phyloP scores from a whole-genome alignment of 2,797 vertebrate genomes.

The Sylvia borin region DNA sequence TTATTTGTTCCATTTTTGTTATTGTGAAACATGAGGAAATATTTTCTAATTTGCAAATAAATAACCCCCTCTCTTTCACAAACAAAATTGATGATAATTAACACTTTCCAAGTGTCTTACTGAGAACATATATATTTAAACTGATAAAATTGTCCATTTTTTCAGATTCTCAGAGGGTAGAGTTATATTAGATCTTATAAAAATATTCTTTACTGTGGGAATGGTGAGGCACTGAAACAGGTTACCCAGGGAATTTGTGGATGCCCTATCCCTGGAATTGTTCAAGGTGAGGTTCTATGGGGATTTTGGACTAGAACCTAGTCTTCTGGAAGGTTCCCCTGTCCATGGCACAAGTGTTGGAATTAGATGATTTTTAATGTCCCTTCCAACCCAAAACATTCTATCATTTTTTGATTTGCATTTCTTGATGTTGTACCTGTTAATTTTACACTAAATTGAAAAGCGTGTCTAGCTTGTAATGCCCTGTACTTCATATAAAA shows the following conservation, averaged over 20 bases:
- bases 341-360: accelerated
- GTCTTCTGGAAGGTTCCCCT: background rate
- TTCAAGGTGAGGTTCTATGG: background rate
- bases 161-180: background rate
- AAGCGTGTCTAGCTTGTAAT: background rate
- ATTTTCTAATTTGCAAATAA: background rate
- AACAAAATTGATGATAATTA: background rate
- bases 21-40: background rate
- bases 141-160: background rate
- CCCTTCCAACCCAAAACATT: background rate
- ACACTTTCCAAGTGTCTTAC: background rate
- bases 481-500: background rate
- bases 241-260: background rate
- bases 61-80: background rate
- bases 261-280: background rate
- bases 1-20: background rate
- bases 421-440: background rate
- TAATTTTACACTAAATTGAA: background rate
- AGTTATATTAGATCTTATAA: background rate
- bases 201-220: background rate
- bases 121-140: background rate
- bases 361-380: background rate
- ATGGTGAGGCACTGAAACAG: background rate
- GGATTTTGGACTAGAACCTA: background rate
- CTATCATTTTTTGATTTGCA: background rate